These are phyloP conservation scores for Scarus forsteni DNA, from an alignment of 2,797 vertebrate genomes.

Conservation along the genomic window DNA sequence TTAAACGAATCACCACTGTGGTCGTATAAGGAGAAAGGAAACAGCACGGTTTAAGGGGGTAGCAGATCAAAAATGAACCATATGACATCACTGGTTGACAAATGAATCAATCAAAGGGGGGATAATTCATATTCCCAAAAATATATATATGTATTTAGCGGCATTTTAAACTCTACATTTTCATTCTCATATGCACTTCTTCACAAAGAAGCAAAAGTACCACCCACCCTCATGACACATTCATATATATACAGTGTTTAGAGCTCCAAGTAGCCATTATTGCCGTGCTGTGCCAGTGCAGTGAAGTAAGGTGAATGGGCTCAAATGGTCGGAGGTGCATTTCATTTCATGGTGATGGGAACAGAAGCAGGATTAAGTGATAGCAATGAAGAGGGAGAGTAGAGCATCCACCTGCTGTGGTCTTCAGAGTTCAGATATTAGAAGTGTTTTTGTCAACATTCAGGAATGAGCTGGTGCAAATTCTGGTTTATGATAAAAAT, in stretches of 20 bases:
- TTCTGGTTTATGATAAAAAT: slow-evolving; percentile 21
- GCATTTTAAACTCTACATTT: slow-evolving; percentile 69
- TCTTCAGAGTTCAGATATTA: neutral
- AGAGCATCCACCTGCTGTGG: slow-evolving; percentile 25
- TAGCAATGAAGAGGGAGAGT: slow-evolving; percentile 9
- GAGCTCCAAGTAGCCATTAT: slow-evolving; percentile 56
- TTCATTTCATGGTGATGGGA: slow-evolving; percentile 45
- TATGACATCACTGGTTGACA: slow-evolving; percentile 39
- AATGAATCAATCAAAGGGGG: slow-evolving; percentile 79
- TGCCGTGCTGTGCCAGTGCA: slow-evolving; percentile 69
- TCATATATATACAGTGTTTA: slow-evolving; percentile 49
- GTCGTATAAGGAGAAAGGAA: slow-evolving; percentile 5
- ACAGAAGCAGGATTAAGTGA: slow-evolving; percentile 31
- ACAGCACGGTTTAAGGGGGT: neutral
- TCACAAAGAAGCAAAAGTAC: slow-evolving; percentile 24
- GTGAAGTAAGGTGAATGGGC: slow-evolving; percentile 67
- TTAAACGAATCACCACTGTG: slow-evolving; percentile 27
- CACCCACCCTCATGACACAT: slow-evolving; percentile 40
- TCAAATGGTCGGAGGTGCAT: slow-evolving; percentile 31
- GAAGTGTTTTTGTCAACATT: neutral
- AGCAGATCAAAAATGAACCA: neutral
- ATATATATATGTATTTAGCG: slow-evolving; percentile 65
- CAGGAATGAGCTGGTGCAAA: slow-evolving; percentile 59
- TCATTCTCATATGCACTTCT: slow-evolving; percentile 79
- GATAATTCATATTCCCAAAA: slow-evolving; percentile 66